Percentiles rank a stretch among this genome's conserved stretches.
phyloP scores from a whole-genome alignment of 2,113 vertebrate genomes.

The Anarrhichthys ocellatus region DNA sequence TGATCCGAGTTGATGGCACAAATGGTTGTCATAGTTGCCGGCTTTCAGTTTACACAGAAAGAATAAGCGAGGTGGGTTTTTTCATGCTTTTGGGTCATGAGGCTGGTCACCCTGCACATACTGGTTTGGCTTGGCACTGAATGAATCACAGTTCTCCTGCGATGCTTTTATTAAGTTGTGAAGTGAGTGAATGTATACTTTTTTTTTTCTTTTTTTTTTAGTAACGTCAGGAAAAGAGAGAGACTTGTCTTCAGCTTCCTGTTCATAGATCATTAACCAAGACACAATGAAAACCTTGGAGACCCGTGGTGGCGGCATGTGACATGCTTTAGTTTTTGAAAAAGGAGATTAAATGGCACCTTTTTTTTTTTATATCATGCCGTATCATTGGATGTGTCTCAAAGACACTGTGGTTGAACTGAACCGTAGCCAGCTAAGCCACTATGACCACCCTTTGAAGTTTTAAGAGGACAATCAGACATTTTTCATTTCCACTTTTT shows the following conservation, averaged over 20 bases:
- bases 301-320: neutral
- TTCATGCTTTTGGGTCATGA: conserved; percentile 1
- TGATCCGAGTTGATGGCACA: neutral
- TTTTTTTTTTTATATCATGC: neutral
- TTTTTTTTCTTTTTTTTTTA: neutral
- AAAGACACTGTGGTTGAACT: conserved; percentile 19
- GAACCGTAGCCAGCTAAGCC: conserved; percentile 18
- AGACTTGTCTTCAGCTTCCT: neutral
- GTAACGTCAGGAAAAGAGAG: no score
- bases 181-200: neutral
- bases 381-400: conserved; percentile 26
- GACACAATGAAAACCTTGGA: neutral
- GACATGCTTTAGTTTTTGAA: neutral
- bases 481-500: conserved; percentile 32
- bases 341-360: neutral
- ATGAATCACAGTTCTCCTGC: neutral
- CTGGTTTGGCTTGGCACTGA: neutral
- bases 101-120: neutral
- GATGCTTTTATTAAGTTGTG: neutral
- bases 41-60: neutral
- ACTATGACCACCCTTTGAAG: conserved; percentile 16
- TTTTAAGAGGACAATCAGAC: conserved; percentile 11
- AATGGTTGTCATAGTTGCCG: conserved; percentile 1
- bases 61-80: neutral
- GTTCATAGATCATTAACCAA: neutral